Evolutionary conservation across 2,797 vertebrate species (phyloP).

Genomic region (Tragelaphus oryx): DNA sequence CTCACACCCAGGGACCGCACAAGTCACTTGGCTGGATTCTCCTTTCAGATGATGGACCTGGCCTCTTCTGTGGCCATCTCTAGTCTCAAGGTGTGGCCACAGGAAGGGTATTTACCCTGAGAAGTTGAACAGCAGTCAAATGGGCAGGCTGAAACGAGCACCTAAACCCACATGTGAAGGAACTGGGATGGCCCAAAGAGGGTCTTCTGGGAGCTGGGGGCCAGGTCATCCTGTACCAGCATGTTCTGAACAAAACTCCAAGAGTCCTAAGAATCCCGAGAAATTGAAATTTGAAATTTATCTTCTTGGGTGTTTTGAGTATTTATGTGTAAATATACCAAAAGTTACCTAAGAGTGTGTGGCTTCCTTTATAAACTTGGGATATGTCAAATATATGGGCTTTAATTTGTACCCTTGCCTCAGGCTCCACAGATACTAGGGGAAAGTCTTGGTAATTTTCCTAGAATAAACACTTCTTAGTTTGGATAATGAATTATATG

Average conservation of each 20-base stretch:
- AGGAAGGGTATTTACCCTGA: neutral
- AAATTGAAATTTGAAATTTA: conserved; percentile 11
- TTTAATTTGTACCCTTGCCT: neutral
- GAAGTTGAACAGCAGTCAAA: neutral
- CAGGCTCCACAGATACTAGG: neutral
- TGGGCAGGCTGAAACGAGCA: neutral
- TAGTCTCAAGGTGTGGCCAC: neutral
- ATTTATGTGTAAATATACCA: neutral
- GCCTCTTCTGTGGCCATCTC: neutral
- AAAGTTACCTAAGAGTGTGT: neutral
- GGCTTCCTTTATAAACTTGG: conserved; percentile 9
- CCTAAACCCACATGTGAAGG: neutral
- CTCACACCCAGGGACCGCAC: neutral
- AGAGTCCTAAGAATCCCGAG: neutral
- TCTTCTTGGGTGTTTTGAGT: neutral
- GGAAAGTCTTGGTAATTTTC: neutral
- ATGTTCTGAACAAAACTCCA: neutral
- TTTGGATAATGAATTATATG: neutral
- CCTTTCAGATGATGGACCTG: neutral
- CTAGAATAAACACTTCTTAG: neutral
- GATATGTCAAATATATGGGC: neutral
- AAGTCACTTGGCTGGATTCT: neutral
- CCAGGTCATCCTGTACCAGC: neutral
- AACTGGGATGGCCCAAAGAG: neutral
- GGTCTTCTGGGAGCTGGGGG: neutral